Evolutionary conservation across 2,888 invertebrate genomes (phyloP).

Genomic region (Microplitis deprimator): DNA sequence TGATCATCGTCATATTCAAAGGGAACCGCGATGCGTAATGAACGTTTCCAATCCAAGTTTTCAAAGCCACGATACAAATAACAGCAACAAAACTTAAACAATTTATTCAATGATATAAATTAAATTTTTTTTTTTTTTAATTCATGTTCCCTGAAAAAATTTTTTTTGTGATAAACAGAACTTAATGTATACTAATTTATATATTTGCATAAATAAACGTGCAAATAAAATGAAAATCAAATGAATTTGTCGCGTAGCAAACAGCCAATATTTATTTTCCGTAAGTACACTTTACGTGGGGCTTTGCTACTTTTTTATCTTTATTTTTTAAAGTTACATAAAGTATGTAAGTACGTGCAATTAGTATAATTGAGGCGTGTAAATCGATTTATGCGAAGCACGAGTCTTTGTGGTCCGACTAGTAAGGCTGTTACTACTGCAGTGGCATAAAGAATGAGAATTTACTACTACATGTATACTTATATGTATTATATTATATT

Average conservation of each 20-base stretch:
- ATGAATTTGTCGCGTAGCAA: neutral
- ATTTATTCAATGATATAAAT: neutral
- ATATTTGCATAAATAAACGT: neutral
- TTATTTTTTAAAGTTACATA: neutral
- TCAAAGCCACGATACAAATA: neutral
- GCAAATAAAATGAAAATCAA: neutral
- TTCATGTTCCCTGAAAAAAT: too few relatives aligned
- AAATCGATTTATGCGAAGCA: slow-evolving; percentile 36
- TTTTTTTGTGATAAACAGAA: neutral
- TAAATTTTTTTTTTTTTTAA: neutral
- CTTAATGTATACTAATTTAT: neutral
- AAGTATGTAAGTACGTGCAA: slow-evolving; percentile 18
- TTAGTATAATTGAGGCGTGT: slow-evolving; percentile 16
- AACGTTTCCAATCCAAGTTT: neutral
- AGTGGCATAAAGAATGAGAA: neutral
- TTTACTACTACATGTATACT: neutral
- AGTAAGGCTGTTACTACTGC: slow-evolving; percentile 24
- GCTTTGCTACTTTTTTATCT: neutral
- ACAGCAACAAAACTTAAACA: neutral
- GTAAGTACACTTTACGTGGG: neutral
- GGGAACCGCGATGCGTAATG: neutral
- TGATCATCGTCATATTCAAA: neutral
- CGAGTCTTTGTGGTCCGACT: slow-evolving; percentile 34
- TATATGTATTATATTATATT: neutral
- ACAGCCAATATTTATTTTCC: neutral